Evolutionary conservation across 2,888 invertebrate species (phyloP).

Genomic region (Dasysyrphus tricinctus): DNA sequence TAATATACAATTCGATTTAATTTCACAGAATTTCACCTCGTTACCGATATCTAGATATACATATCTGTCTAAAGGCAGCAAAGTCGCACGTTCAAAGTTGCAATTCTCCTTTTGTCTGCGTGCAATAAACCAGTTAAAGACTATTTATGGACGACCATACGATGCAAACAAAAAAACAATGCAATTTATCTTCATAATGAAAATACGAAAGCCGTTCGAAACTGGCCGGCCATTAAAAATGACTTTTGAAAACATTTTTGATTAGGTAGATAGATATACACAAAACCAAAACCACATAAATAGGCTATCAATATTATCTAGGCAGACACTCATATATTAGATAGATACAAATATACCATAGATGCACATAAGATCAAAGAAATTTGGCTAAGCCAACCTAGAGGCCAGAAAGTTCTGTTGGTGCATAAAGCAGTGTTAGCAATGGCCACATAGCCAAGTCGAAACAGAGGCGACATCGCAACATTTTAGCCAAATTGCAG

Average conservation of each 20-base stretch:
- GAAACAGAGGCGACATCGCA: constrained; percentile 35
- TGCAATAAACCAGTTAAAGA: constrained; percentile 1
- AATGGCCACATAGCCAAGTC: neutral
- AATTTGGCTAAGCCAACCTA: constrained; percentile 14
- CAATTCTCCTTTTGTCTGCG: neutral
- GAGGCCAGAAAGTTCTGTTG: constrained; percentile 2
- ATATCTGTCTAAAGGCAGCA: neutral
- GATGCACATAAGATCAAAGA: constrained; percentile 16
- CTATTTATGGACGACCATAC: constrained; percentile 32
- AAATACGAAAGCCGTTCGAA: constrained; percentile 43
- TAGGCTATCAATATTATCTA: constrained; percentile 57
- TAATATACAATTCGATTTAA: neutral
- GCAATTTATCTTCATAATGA: constrained; percentile 62
- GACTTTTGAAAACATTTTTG: constrained; percentile 59
- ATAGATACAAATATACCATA: no score
- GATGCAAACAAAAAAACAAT: constrained; percentile 36
- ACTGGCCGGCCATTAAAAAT: constrained; percentile 49
- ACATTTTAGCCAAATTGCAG: constrained; percentile 28
- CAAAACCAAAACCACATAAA: constrained; percentile 67
- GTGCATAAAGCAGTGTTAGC: neutral
- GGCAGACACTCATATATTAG: neutral
- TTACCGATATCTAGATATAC: constrained; percentile 44
- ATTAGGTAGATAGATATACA: constrained; percentile 36
- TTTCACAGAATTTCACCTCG: constrained; percentile 67
- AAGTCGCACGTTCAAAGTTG: constrained; percentile 9